Evolutionary conservation across 2,113 vertebrate species (phyloP).

Genomic region (Amphiprion percula): DNA sequence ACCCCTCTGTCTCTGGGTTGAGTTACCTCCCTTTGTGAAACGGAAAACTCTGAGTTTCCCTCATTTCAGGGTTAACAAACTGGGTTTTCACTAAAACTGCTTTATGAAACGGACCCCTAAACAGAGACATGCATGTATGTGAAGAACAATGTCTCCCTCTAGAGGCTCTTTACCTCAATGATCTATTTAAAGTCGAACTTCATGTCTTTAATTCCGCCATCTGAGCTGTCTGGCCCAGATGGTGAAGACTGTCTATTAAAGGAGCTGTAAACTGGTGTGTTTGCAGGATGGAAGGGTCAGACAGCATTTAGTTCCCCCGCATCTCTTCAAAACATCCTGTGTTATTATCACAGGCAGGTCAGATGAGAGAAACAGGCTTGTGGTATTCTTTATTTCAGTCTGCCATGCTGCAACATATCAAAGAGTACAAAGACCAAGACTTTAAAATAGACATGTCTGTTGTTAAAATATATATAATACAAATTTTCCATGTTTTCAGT

Average conservation of each 20-base stretch:
- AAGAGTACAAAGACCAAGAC: not conserved
- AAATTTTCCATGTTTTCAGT: not conserved
- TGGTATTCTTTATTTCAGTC: slow-evolving; percentile 48
- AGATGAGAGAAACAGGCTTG: not conserved
- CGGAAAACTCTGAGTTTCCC: no score
- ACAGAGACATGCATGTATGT: no score
- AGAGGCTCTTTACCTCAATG: not conserved
- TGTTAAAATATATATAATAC: not conserved
- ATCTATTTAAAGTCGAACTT: not conserved
- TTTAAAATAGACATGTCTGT: not conserved
- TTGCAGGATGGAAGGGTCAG: not conserved
- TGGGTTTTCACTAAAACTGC: no score
- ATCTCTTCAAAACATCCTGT: not conserved
- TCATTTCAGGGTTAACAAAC: no score
- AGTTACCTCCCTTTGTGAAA: no score
- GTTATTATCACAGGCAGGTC: not conserved
- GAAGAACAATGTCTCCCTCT: not conserved
- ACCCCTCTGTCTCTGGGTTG: no score
- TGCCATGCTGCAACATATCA: not conserved
- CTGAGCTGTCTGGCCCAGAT: slow-evolving; percentile 37
- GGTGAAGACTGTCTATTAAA: not conserved
- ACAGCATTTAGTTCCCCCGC: no score
- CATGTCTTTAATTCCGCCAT: slow-evolving; percentile 7
- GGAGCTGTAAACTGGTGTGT: not conserved
- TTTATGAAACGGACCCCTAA: no score